Evolutionary conservation across 2,797 vertebrate species (phyloP), one percentile per base, ranked within the genome.

Genomic region (Valencia hispanica): DNA sequence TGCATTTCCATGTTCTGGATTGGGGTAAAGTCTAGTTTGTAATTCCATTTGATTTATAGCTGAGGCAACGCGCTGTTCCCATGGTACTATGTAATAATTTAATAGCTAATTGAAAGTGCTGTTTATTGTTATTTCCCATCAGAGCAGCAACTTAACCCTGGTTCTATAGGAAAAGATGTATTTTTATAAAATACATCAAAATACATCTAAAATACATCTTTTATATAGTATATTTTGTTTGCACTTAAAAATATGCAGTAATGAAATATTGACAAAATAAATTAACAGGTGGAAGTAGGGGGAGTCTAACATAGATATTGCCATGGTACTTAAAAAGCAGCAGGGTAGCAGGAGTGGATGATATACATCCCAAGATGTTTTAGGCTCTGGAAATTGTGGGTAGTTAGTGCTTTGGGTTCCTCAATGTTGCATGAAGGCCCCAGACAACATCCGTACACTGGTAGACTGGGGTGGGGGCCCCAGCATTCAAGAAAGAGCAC

Each of bases 41-140:
- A 90, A 91, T 91, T 90, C 82, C 72, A 30, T 85, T 81, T 88
- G 92, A 92, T 92, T 91, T 84, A 92, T 90, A 77, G 72, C 77
- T 4, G 74, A 80, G 76, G 85, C 84, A 74, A 76, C 15, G 53
- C 20, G 22, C 72, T 12, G 77, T 72, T 87, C 82, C 84, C 75
- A 25, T 39, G 87, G 71, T 82, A 73, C 84, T 82, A 50, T 82
- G 87, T 86, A 78, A 84, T 75, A 80, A 80, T 48, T 81, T 87
- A 39, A 7, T 66, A 86, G 82, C 87, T 91, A 91, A 93, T 92
- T 92, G 90, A 89, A 89, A 80, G 84, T 84, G 78, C 80, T 83
- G 82, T 87, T 82, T 91, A 90, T 91, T 82, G 85, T 84, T 79
- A 83, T 89, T 86, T 88, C 77, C 75, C 77, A 66, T 51, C 63